Percentiles rank a stretch among this genome's conserved stretches.
Conservation (phyloP, 2,113 vertebrate species). For the Rousettus leschenaultii region DNA sequence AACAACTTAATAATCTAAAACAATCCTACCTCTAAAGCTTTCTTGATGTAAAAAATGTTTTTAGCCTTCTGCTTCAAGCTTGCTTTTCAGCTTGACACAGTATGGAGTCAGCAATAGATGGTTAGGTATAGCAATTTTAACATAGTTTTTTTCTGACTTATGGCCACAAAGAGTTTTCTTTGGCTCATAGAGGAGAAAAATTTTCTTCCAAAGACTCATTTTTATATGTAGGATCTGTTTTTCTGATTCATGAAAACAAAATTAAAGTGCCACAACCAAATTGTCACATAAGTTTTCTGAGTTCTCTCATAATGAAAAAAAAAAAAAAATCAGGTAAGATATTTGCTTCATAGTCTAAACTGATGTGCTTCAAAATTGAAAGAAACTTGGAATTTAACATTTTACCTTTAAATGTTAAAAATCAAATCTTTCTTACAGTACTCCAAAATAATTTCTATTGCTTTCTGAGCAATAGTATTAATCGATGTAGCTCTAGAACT, state of each 20-base stretch:
- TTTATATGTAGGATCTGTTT: slow-evolving; percentile 25
- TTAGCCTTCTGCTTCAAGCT: slow-evolving; percentile 14
- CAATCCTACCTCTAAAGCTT: background rate
- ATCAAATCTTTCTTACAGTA: background rate
- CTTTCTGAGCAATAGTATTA: slow-evolving; percentile 12
- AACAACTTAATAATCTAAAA: slow-evolving; percentile 35
- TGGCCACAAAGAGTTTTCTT: slow-evolving; percentile 2
- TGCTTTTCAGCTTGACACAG: slow-evolving; percentile 45
- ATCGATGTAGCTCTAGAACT: background rate
- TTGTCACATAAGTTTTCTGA: background rate
- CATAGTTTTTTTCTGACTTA: background rate
- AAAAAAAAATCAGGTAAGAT: background rate
- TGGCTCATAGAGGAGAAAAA: background rate
- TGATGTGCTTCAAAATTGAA: background rate
- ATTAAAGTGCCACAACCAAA: slow-evolving; percentile 18
- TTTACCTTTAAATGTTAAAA: background rate
- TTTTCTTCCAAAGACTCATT: slow-evolving; percentile 19
- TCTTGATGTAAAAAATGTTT: background rate
- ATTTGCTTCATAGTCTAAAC: background rate
- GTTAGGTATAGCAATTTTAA: slow-evolving; percentile 31
- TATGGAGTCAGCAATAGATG: background rate
- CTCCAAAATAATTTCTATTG: slow-evolving; percentile 2
- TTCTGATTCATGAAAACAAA: slow-evolving; percentile 47
- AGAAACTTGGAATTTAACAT: background rate
- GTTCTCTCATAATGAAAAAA: background rate